Base-by-base conservation (phyloP, 2,113 vertebrate species). In the Oxygymnocypris stewartii region DNA sequence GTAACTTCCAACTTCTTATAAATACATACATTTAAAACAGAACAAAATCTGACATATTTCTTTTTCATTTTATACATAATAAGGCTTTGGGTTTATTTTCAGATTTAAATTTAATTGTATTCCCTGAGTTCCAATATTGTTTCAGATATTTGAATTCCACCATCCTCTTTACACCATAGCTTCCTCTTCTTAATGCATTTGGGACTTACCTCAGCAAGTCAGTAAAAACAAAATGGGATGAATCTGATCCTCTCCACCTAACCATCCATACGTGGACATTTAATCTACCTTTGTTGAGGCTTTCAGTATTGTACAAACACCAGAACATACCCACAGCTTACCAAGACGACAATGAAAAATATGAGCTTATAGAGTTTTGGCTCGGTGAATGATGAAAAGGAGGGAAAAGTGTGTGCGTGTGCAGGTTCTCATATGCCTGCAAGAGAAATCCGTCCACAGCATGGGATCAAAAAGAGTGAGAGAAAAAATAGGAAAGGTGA, bases 381-480 rank as follows among this genome's bases (percentile, higher is more conserved):
- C 59, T 82, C 42, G 82, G 44, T 63, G 28, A 25, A 20, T 75
- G 71, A 82, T 61, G 63, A 76, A 84, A 84, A 71, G 65, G 10
- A 57, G 54, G 18, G 49, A 83, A 49, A 63, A 65, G 79, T 83
- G 57, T 76, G 86, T 87, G 80, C n/a, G 86, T 82, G 80, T 13
- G 37, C 65, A 28, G 31, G 74, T 73, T 82, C 42, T 82, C 25
- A 37, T 37, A 81, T 78, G 79, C 23, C 63, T 67, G 25, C 9
- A 18, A 74, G 11, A 73, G 82, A 84, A 74, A 84, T 73, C 74
- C 40, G 57, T 82, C 51, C 31, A 54, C 16, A 65, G 79, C 79
- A 76, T 63, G 67, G 44, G 71, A 86, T 86, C 79, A 86, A 82
- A 86, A 82, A 86, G 54, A 81, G 35, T 71, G 84, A 86, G 77